phyloP scores from a whole-genome alignment of 2,797 vertebrate genomes.

The Aphelocoma californica region DNA sequence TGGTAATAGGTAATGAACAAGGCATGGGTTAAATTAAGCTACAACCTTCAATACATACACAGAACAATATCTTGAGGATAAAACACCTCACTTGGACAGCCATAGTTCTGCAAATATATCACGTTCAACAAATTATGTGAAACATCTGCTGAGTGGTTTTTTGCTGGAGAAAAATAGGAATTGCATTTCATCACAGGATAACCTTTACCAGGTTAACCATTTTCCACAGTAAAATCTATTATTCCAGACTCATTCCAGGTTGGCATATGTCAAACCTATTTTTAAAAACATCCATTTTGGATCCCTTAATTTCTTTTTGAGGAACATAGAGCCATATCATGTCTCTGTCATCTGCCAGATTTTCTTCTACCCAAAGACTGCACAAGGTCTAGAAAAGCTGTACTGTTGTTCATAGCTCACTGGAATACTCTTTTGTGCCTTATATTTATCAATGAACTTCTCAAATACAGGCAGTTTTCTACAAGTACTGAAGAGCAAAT shows the following conservation, averaged over 20 bases:
- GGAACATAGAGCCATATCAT: not conserved
- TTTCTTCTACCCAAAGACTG: not conserved
- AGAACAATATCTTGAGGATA: not conserved
- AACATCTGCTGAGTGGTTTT: not conserved
- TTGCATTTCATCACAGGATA: not conserved
- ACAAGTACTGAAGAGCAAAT: not conserved
- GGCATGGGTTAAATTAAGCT: not conserved
- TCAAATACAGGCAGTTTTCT: not conserved
- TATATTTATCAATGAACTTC: not conserved
- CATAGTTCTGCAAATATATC: not conserved
- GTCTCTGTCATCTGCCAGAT: not conserved
- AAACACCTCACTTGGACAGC: not conserved
- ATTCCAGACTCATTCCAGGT: not conserved
- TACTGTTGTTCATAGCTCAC: not conserved
- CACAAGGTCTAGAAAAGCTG: not conserved
- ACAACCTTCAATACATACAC: not conserved
- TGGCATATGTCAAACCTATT: not conserved
- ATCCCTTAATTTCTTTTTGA: constrained; percentile 4
- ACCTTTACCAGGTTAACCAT: not conserved
- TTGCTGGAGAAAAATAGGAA: constrained; percentile 1
- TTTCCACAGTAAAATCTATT: not conserved
- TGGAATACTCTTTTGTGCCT: not conserved
- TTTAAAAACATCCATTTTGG: not conserved
- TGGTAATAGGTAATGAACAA: not conserved
- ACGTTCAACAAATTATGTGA: not conserved